A percentile compares a stretch with the other conserved stretches of the same genome.
Conservation (phyloP, 2,888 invertebrate species). For the Dasypogon diadema region DNA sequence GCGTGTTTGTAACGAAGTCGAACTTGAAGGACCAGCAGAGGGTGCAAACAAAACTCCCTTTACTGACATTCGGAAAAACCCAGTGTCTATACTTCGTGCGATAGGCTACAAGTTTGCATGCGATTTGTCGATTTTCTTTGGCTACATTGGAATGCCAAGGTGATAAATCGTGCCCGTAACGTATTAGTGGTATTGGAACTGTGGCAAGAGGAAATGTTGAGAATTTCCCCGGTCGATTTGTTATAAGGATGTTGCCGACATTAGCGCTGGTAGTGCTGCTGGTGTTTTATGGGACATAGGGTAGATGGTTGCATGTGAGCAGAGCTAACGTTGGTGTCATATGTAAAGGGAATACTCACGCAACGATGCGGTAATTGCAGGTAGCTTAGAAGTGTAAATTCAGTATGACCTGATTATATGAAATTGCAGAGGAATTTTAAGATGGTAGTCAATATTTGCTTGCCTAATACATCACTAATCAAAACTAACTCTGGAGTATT, state of each 20-base stretch:
- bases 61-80: conserved; percentile 41
- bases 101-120: conserved; percentile 42
- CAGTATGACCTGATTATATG: not conserved
- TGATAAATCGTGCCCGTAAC: conserved; percentile 51
- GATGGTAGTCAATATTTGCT: not conserved
- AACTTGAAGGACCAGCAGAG: conserved; percentile 8
- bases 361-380: conserved; percentile 50
- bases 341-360: conserved; percentile 38
- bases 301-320: conserved; percentile 47
- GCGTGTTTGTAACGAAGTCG: not conserved
- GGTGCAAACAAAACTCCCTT: not conserved
- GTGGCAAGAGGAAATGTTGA: conserved; percentile 38
- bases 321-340: conserved; percentile 24
- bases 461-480: not conserved
- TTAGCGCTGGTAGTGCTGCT: not conserved
- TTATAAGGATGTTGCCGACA: conserved; percentile 24
- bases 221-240: conserved; percentile 25
- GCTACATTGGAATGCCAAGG: conserved; percentile 49
- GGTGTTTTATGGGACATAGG: conserved; percentile 23
- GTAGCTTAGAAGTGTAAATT: not conserved
- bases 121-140: conserved; percentile 52
- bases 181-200: conserved; percentile 44
- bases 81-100: conserved; percentile 4
- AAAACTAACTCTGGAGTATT: not conserved
- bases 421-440: not conserved